Evolutionary conservation across 2,113 vertebrate species (phyloP), one percentile per base, ranked within the genome.

Genomic region (Syrrhaptes paradoxus): DNA sequence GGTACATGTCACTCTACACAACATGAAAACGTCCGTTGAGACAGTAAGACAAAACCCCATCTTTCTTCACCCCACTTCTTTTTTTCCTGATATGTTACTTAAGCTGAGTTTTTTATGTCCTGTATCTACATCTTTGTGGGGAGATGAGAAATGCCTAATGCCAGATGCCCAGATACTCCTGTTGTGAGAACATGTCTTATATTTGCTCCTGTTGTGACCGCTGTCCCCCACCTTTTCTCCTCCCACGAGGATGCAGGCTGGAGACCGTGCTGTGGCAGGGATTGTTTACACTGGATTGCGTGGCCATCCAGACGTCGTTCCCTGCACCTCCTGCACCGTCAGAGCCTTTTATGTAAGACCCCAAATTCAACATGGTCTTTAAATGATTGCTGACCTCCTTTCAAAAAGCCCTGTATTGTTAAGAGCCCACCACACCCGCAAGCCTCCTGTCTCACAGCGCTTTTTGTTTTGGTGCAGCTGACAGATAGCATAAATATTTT

Each of bases 141-240:
- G 25, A 48, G 48, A 75, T 45, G 25, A 77, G 4, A 52, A 67
- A 41, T 41, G 41, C 41, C 41, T 41, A 41, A 41, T 41, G 41
- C 41, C 41, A 41, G 41, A 41, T 41, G 13, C 41, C 41, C 41
- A 41, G 25, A 36, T 17, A 19, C 6, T 19, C 8, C 41, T 57
- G 17, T 46, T 9, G 36, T 36, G 18, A 68, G 20, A 67, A 36
- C 10, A 10, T 4, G 3, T 63, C 28, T 81, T 49, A 4, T 11
- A 25, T 67, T 41, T 68, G 25, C 26, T 57, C 61, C 5, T 2
- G 0, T 49, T 34, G 41, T 31, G 13, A 43, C 20, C 0, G 0
- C 16, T 7, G 9, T 43, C 31, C 31, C 7, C 4, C 67, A 17
- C 16, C 3, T 1, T 46, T 71, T 48, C 65, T 79, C 49, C n/a